A percentile compares a stretch with the other conserved stretches of the same genome.
These are phyloP conservation scores for Drosophila grimshawi DNA, from an alignment of 1,140 invertebrate genomes.

Conservation along the genomic window DNA sequence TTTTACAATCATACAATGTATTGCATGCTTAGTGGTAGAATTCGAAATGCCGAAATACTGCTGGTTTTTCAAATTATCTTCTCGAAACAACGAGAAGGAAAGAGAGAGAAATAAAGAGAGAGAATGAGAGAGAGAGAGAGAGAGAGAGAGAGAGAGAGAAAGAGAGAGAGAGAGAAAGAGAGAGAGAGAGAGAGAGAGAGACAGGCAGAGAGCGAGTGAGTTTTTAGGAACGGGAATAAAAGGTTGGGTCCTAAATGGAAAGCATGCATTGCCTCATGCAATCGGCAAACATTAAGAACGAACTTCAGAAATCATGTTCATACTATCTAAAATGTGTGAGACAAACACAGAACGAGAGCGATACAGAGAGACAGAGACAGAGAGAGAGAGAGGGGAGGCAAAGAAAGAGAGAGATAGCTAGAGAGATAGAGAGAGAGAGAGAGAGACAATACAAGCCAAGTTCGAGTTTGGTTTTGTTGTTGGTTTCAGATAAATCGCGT, in stretches of 20 bases:
- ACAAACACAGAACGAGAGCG: constrained; percentile 5
- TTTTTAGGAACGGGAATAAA: too few species aligned
- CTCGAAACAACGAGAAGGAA: neutral
- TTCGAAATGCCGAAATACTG: too few species aligned
- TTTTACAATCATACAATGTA: too few species aligned
- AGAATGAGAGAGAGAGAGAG: neutral
- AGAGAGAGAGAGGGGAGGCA: constrained; percentile 28
- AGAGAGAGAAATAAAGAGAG: neutral
- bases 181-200: neutral
- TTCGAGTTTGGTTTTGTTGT: constrained; percentile 20
- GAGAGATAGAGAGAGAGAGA: constrained; percentile 3
- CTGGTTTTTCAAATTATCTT: neutral
- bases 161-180: neutral
- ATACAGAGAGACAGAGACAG: constrained; percentile 21
- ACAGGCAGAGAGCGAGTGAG: neutral
- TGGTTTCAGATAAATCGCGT: neutral
- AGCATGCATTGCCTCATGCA: constrained; percentile 47
- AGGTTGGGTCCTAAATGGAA: constrained; percentile 6
- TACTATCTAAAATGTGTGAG: constrained; percentile 28
- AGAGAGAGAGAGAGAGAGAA: neutral
- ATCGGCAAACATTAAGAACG: constrained; percentile 35
- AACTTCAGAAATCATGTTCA: constrained; percentile 28
- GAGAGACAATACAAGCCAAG: constrained; percentile 35
- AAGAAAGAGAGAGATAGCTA: too few species aligned
- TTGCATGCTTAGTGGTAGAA: too few species aligned